Conservation (phyloP, 2,888 invertebrate species). For the Drosophila diplacantha region DNA sequence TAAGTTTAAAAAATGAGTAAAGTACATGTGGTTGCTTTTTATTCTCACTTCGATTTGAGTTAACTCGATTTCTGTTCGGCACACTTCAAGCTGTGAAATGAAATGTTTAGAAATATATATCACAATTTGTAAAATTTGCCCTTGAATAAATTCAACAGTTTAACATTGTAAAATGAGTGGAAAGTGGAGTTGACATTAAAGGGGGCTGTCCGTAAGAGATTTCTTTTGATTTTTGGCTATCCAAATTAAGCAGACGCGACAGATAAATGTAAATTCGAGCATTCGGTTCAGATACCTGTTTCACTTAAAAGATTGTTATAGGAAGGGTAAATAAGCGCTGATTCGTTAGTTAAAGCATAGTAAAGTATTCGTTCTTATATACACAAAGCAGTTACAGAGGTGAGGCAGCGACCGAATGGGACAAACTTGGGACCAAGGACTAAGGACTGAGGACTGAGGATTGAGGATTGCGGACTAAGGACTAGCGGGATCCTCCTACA, state of each 20-base stretch:
- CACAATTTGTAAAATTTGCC: constrained; percentile 74
- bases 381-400: constrained; percentile 59
- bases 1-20: constrained; percentile 53
- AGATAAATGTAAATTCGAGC: constrained; percentile 52
- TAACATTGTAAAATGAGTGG: constrained; percentile 35
- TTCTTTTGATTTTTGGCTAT: constrained; percentile 60
- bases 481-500: constrained; percentile 18
- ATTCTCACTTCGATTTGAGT: constrained; percentile 50
- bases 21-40: constrained; percentile 45
- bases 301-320: constrained; percentile 5
- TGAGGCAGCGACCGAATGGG: constrained; percentile 48
- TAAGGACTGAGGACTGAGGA: constrained; percentile 29
- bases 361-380: constrained; percentile 52
- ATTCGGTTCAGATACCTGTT: constrained; percentile 38
- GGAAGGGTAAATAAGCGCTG: constrained; percentile 29
- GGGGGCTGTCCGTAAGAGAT: constrained; percentile 18
- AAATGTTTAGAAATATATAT: constrained; percentile 75
- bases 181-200: constrained; percentile 22
- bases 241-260: constrained; percentile 48
- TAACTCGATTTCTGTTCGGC: constrained; percentile 46
- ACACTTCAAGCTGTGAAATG: constrained; percentile 64
- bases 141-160: constrained; percentile 54
- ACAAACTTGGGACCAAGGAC: constrained; percentile 27
- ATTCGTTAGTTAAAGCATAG: constrained; percentile 54
- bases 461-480: constrained; percentile 25